phyloP scores from a whole-genome alignment of 2,888 invertebrate species.

The Stenichneumon culpator region DNA sequence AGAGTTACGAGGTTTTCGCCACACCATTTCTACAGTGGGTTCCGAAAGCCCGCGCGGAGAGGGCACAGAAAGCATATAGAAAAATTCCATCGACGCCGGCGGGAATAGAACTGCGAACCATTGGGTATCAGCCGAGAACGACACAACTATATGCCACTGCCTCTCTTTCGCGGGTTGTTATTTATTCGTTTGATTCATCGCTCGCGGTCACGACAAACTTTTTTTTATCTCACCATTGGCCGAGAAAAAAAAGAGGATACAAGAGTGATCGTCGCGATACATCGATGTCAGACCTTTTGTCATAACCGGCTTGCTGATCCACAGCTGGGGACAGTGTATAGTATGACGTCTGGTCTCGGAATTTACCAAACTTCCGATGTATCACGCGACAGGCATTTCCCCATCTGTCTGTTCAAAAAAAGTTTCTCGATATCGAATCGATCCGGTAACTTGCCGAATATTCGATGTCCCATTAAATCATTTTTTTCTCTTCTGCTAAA shows the following conservation, averaged over 20 bases:
- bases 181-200: neutral
- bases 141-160: too few species aligned
- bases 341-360: neutral
- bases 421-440: neutral
- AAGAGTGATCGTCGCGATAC: slow-evolving; percentile 7
- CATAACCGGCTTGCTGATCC: neutral
- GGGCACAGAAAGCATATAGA: too few species aligned
- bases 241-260: neutral
- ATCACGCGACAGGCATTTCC: neutral
- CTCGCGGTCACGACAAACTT: neutral
- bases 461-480: neutral
- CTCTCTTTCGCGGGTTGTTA: neutral
- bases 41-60: too few species aligned
- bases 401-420: neutral
- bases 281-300: slow-evolving; percentile 3
- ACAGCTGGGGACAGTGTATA: neutral
- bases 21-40: too few species aligned
- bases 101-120: too few species aligned
- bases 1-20: too few species aligned
- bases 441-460: neutral
- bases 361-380: neutral
- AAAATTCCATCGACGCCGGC: too few species aligned
- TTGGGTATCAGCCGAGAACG: too few species aligned
- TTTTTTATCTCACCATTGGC: neutral
- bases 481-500: neutral